These are phyloP conservation scores for Philaenus spumarius DNA, from an alignment of 1,140 invertebrate genomes.

Conservation along the genomic window DNA sequence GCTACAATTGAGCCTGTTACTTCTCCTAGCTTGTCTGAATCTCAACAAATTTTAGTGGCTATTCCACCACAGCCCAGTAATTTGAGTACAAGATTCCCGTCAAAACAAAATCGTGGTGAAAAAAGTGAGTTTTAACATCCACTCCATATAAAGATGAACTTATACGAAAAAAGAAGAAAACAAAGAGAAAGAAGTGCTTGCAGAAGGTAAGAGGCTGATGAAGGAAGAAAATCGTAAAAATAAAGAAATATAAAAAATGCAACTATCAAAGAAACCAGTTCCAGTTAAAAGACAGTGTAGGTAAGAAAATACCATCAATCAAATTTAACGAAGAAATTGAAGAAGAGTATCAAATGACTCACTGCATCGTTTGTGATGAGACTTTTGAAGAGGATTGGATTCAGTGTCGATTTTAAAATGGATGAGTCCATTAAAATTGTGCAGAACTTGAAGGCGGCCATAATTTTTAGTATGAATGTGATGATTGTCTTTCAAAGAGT, in stretches of 20 bases:
- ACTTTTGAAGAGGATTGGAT: too few relatives aligned
- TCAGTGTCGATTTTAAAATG: too few relatives aligned
- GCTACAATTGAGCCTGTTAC: background rate
- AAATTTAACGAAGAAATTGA: too few relatives aligned
- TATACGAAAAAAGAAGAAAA: background rate
- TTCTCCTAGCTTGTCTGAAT: background rate
- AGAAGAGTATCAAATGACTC: too few relatives aligned
- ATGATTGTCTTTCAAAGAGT: too few relatives aligned
- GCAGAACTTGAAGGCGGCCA: too few relatives aligned
- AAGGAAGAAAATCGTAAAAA: background rate
- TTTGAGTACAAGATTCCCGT: background rate
- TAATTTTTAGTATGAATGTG: too few relatives aligned
- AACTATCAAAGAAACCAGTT: too few relatives aligned
- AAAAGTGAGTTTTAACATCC: slow-evolving; percentile 1
- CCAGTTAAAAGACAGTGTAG: too few relatives aligned
- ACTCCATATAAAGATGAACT: background rate
- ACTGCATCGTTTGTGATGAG: too few relatives aligned
- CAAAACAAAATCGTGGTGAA: background rate
- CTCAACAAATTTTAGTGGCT: background rate
- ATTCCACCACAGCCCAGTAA: background rate
- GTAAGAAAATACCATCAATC: too few relatives aligned
- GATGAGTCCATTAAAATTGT: too few relatives aligned
- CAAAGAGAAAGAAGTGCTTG: background rate
- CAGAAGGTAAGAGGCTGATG: background rate
- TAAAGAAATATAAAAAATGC: background rate